These are phyloP conservation scores for Deilephila porcellus DNA, from an alignment of 2,888 invertebrate genomes.

Conservation along the genomic window DNA sequence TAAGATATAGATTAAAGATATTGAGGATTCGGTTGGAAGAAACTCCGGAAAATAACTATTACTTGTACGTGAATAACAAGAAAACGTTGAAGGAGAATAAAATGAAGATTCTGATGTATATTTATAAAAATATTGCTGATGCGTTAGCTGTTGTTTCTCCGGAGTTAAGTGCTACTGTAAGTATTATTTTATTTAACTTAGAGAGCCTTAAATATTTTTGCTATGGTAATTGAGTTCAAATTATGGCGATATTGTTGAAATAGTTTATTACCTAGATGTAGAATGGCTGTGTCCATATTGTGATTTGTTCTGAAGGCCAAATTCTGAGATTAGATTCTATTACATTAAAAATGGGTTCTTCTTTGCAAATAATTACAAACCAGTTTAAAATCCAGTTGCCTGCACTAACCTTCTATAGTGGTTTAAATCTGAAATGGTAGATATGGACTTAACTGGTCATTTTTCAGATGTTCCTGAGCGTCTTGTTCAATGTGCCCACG, in stretches of 20 bases:
- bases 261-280: no score
- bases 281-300: no score
- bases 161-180: constrained; percentile 70
- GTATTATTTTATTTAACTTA: constrained; percentile 34
- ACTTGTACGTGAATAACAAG: constrained; percentile 65
- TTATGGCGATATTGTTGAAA: no score
- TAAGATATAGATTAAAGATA: constrained; percentile 64
- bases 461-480: constrained; percentile 71
- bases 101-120: constrained; percentile 57
- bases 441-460: background rate
- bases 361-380: no score
- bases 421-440: no score
- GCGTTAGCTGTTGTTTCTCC: constrained; percentile 64
- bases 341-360: no score
- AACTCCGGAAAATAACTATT: constrained; percentile 56
- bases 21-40: constrained; percentile 66
- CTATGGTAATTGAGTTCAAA: no score
- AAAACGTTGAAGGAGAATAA: constrained; percentile 65
- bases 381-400: no score
- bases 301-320: no score
- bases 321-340: no score
- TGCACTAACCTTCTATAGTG: no score
- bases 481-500: constrained; percentile 70
- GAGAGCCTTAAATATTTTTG: no score
- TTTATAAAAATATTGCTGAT: constrained; percentile 69